Evolutionary conservation across 2,888 invertebrate species (phyloP).

Genomic region (Diaphora mendica): DNA sequence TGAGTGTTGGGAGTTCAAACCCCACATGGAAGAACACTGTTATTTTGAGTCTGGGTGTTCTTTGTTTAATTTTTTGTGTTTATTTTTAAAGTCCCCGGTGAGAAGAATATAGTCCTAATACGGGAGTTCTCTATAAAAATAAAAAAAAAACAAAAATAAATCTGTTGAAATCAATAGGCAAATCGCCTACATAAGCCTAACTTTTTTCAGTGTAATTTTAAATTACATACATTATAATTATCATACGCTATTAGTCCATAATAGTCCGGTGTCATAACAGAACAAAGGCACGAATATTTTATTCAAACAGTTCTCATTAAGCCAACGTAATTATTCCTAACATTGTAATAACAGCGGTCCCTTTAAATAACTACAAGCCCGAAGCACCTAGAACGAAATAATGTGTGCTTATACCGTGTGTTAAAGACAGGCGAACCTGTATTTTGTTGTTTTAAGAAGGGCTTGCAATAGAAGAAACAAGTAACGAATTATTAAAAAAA

Average conservation of each 20-base stretch:
- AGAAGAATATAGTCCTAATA: too few species aligned
- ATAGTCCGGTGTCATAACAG: not conserved
- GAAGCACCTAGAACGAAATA: constrained; percentile 39
- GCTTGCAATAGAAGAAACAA: constrained; percentile 12
- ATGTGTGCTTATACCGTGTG: constrained; percentile 44
- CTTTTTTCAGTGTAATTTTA: too few species aligned
- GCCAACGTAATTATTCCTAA: constrained; percentile 41
- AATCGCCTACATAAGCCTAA: too few species aligned
- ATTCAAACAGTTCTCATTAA: constrained; percentile 21
- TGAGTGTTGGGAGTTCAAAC: too few species aligned
- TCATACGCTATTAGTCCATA: not conserved
- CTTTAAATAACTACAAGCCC: constrained; percentile 22
- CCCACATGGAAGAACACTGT: too few species aligned
- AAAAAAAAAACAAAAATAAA: too few species aligned
- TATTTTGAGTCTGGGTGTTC: too few species aligned
- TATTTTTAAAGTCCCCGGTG: too few species aligned
- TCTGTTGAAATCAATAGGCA: too few species aligned
- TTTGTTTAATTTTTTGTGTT: too few species aligned
- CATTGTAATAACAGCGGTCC: constrained; percentile 40
- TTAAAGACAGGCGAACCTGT: constrained; percentile 37
- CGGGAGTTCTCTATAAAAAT: too few species aligned
- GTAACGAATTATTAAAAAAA: too few species aligned
- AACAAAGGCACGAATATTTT: constrained; percentile 8
- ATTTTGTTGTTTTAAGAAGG: constrained; percentile 30
- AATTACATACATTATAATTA: not conserved